Evolutionary conservation across 2,797 vertebrate species (phyloP), one percentile per base, ranked within the genome.

Genomic region (Sebastes paucispinis): DNA sequence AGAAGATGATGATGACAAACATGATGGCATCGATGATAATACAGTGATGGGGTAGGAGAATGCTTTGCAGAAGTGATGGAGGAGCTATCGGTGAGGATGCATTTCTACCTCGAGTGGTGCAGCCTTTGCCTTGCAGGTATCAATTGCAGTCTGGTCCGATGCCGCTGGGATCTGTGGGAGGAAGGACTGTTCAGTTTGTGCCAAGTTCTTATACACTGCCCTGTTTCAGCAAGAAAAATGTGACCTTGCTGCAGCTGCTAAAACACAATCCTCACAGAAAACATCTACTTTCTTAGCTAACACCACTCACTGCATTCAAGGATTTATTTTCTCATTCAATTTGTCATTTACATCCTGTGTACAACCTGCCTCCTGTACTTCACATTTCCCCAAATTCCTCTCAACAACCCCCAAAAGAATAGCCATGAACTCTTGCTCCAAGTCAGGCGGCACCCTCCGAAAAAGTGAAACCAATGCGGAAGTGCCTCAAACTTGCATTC

Each of bases 111-210:
- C 92, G 2, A 86, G 89, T 2, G 82, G 90, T 8, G 85, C 81
- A 50, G 87, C 79, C 87, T 94, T 93, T 16, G 89, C 91, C 69
- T 92, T 88, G 89, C 96, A 97, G 36, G 88, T 92, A 58, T 95
- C 90, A 77, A 95, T 95, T 2, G 92, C 94, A 69, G 92, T 95
- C 88, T 96, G 95, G 73, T 97, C 95, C 2, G 92, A 93, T 1
- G 69, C 89, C 32, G 88, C 91, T 52, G 92, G 87, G 86, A 97
- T 96, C 96, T 97, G 94, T 87, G 57, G 85, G 86, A 76, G 81
- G 77, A 89, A 69, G n/a, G 59, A 69, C 13, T 34, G 69, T 80
- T 83, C 73, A 87, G 88, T 89, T 86, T 47, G 69, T 81, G 80
- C 75, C 65, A 84, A 82, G 67, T 76, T 68, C 63, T 73, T 65